Conservation (phyloP, 2,888 invertebrate species). For the Lapara coniferarum region DNA sequence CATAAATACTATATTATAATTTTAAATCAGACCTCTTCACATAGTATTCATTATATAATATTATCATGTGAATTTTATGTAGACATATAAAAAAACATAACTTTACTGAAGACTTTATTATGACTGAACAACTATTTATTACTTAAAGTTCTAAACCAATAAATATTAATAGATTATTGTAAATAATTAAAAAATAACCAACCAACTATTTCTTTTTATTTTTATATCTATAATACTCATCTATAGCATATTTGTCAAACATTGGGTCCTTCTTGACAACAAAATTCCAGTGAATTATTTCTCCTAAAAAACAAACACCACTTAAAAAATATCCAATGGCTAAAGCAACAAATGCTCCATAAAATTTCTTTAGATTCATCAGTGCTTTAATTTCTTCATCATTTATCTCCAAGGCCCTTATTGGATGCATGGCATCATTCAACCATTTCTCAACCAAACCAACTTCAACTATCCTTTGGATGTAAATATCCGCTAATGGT, state of each 20-base stretch:
- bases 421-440: conserved; percentile 87
- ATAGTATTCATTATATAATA: neutral
- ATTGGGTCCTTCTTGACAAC: conserved; percentile 86
- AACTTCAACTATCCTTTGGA: conserved; percentile 88
- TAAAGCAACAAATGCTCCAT: conserved; percentile 90
- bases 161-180: conserved; percentile 34
- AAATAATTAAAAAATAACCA: conserved; percentile 29
- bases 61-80: conserved; percentile 14
- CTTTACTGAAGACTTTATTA: conserved; percentile 14
- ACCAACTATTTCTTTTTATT: conserved; percentile 58
- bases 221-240: conserved; percentile 79
- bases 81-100: neutral
- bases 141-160: conserved; percentile 45
- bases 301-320: conserved; percentile 81
- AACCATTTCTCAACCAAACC: conserved; percentile 92
- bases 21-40: neutral
- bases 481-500: conserved; percentile 85
- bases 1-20: neutral
- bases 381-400: conserved; percentile 87
- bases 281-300: conserved; percentile 87
- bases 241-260: conserved; percentile 87
- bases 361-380: conserved; percentile 90
- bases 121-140: conserved; percentile 56
- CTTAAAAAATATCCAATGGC: conserved; percentile 87
- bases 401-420: conserved; percentile 81